A percentile compares a stretch with the other conserved stretches of the same genome.
These are phyloP conservation scores for Marcusenius ussheri DNA, from an alignment of 2,113 vertebrate genomes.

Conservation along the genomic window DNA sequence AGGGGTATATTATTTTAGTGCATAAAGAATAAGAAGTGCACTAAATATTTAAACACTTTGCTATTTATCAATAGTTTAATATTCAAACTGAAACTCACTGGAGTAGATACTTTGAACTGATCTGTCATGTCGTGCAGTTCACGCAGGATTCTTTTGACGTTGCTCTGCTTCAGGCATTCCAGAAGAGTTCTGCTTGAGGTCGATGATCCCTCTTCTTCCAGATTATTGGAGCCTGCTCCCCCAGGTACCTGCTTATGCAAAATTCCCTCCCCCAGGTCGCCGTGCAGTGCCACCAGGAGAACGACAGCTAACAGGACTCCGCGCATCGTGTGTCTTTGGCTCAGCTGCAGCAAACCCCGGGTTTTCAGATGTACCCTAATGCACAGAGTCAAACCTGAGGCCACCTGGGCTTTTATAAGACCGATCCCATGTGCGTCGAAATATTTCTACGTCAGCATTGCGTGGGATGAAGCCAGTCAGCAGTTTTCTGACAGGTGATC, in stretches of 20 bases:
- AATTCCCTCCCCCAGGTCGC: neutral
- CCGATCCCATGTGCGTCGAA: neutral
- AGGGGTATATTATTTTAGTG: neutral
- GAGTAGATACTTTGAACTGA: neutral
- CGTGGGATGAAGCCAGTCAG: neutral
- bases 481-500: neutral
- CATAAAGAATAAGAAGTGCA: neutral
- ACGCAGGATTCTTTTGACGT: neutral
- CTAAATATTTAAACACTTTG: neutral
- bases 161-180: neutral
- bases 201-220: neutral
- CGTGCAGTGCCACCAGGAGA: neutral
- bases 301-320: neutral
- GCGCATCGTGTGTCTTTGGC: neutral
- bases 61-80: neutral
- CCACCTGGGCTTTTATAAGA: neutral
- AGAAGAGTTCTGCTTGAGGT: neutral
- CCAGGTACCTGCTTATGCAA: neutral
- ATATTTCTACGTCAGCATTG: neutral
- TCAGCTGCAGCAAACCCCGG: neutral
- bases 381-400: neutral
- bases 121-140: neutral
- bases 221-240: neutral
- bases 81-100: neutral
- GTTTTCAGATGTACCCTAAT: too few species aligned